Conservation (phyloP, 2,888 invertebrate genomes). For the Volucella bombylans region DNA sequence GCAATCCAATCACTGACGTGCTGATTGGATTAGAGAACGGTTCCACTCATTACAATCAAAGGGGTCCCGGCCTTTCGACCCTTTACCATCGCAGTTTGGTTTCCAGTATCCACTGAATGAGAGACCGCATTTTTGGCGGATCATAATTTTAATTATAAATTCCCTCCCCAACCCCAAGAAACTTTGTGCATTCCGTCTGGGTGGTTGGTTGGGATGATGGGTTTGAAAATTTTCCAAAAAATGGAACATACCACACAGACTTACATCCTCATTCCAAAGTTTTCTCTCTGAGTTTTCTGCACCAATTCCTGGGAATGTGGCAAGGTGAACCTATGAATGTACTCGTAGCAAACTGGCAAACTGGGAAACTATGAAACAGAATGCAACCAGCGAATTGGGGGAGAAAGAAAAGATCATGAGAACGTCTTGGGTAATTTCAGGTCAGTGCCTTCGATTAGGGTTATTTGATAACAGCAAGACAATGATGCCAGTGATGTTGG, state of each 20-base stretch:
- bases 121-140: background rate
- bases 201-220: background rate
- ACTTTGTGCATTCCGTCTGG: background rate
- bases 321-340: conserved; percentile 28
- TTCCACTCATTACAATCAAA: background rate
- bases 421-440: conserved; percentile 66
- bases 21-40: conserved; percentile 31
- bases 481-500: conserved; percentile 58
- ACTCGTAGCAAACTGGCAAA: no score
- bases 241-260: background rate
- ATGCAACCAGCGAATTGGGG: conserved; percentile 15
- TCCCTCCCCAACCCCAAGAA: conserved; percentile 19
- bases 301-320: conserved; percentile 55
- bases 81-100: background rate
- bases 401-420: conserved; percentile 26
- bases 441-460: conserved; percentile 68
- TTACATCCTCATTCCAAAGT: conserved; percentile 1
- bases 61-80: background rate
- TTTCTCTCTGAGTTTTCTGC: conserved; percentile 60
- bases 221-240: conserved; percentile 3
- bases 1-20: conserved; percentile 1
- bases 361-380: conserved; percentile 4
- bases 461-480: conserved; percentile 67
- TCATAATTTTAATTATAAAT: conserved; percentile 38
- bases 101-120: background rate